Conservation (phyloP, 92 coral and sea anemone species). For the Actinostola sp. region DNA sequence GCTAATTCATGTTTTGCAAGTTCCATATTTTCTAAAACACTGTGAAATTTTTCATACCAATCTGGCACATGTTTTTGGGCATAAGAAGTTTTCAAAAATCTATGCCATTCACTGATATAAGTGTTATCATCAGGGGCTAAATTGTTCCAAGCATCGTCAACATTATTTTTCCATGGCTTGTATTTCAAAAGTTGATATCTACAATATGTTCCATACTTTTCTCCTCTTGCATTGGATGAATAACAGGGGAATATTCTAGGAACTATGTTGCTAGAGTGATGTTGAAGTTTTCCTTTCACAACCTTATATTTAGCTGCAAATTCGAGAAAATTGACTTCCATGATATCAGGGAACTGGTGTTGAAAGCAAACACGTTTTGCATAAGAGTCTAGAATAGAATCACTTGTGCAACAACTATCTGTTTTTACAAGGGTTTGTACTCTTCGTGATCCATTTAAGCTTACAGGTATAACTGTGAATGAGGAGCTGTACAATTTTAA, state of each 20-base stretch:
- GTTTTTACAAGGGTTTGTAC: not conserved
- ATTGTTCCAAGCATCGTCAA: conserved; percentile 55
- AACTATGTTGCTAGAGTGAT: conserved; percentile 35
- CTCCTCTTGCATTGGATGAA: conserved; percentile 57
- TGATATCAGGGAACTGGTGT: conserved; percentile 28
- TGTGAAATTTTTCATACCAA: conserved; percentile 56
- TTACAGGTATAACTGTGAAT: conserved; percentile 25
- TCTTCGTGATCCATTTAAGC: conserved; percentile 37
- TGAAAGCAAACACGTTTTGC: conserved; percentile 51
- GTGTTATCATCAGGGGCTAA: conserved; percentile 28
- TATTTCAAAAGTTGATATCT: conserved; percentile 56
- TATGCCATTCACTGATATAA: conserved; percentile 52
- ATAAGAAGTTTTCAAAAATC: conserved; percentile 50
- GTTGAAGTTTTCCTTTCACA: conserved; percentile 30
- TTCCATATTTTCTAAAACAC: conserved; percentile 14
- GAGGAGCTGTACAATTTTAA: conserved; percentile 43
- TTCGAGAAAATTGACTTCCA: conserved; percentile 46
- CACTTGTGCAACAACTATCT: not conserved
- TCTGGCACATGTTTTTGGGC: conserved; percentile 56
- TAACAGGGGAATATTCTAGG: conserved; percentile 63
- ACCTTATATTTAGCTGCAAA: conserved; percentile 50
- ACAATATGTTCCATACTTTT: conserved; percentile 45
- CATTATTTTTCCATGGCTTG: conserved; percentile 59
- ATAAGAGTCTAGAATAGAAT: conserved; percentile 57
- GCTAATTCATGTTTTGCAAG: conserved; percentile 20